Evolutionary conservation across 2,113 vertebrate species (phyloP).

Genomic region (Coptodon bakossiorum): DNA sequence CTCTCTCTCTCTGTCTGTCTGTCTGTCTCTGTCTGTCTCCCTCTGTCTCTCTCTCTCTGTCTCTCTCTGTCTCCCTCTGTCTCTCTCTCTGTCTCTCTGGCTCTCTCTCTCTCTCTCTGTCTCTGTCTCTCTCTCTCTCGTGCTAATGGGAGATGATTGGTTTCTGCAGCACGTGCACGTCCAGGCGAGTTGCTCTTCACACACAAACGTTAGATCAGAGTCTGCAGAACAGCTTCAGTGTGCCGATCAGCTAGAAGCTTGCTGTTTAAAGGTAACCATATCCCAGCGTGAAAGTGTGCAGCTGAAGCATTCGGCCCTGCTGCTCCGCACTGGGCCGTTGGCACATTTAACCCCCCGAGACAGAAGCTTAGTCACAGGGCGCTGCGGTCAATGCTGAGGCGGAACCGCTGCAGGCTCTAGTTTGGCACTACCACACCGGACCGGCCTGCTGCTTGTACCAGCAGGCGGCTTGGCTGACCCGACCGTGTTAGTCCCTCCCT

Average conservation of each 20-base stretch:
- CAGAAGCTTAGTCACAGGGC: slow-evolving; percentile 1
- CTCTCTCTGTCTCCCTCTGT: fast-evolving
- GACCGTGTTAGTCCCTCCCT: not conserved
- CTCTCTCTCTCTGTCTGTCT: fast-evolving
- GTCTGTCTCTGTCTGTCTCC: fast-evolving
- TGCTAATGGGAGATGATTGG: not conserved
- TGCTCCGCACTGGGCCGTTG: not conserved
- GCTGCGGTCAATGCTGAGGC: not conserved
- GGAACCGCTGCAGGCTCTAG: not conserved
- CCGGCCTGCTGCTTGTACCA: slow-evolving; percentile 2
- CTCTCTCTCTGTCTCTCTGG: fast-evolving
- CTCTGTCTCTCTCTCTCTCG: fast-evolving
- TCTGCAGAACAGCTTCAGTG: not conserved
- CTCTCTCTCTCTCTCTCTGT: fast-evolving
- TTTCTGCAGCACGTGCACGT: not conserved
- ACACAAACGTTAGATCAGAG: not conserved
- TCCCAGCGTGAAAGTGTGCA: not conserved
- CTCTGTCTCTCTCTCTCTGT: fast-evolving
- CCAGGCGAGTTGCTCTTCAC: not conserved
- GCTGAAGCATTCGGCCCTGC: not conserved
- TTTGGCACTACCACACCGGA: not conserved
- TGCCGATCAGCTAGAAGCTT: not conserved
- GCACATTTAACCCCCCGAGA: not conserved
- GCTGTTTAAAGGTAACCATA: not conserved
- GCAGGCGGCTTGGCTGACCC: slow-evolving; percentile 10